Conservation (phyloP, 2,797 vertebrate genomes). For the Mormyrus proboscirostris region DNA sequence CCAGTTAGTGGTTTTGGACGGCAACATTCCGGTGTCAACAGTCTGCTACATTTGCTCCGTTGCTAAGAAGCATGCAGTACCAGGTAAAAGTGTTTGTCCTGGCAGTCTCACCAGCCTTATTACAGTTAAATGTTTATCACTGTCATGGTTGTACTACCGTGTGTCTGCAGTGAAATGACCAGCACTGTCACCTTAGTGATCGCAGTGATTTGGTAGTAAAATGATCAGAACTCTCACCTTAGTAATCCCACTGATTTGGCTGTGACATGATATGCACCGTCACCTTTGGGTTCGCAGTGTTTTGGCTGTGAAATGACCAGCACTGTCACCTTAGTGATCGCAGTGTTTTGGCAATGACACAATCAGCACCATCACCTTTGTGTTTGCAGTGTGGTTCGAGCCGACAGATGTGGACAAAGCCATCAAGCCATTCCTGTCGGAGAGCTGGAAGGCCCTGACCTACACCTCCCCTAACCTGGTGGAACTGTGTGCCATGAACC, state of each 20-base stretch:
- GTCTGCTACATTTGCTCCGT: conserved; percentile 74
- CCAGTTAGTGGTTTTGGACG: conserved; percentile 74
- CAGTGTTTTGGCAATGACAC: neutral
- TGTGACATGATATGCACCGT: neutral
- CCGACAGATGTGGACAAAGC: conserved; percentile 80
- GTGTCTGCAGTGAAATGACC: neutral
- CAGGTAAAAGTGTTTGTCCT: conserved; percentile 53
- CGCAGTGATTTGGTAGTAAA: neutral
- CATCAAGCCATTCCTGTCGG: conserved; percentile 78
- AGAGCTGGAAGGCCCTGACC: conserved; percentile 75
- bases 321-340: neutral
- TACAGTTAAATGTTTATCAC: neutral
- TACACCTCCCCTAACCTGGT: conserved; percentile 78
- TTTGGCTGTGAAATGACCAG: neutral
- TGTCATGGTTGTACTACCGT: neutral
- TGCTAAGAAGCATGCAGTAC: conserved; percentile 60
- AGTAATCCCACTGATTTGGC: neutral
- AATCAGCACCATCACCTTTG: neutral
- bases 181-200: neutral
- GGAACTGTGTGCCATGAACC: conserved; percentile 75
- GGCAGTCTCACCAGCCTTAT: neutral
- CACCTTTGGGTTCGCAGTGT: neutral
- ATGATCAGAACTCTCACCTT: neutral
- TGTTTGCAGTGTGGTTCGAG: conserved; percentile 78
- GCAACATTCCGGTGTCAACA: conserved; percentile 77